These are phyloP conservation scores for Epizoanthus stellaris DNA, from an alignment of 92 coral and sea anemone species.

Conservation along the genomic window DNA sequence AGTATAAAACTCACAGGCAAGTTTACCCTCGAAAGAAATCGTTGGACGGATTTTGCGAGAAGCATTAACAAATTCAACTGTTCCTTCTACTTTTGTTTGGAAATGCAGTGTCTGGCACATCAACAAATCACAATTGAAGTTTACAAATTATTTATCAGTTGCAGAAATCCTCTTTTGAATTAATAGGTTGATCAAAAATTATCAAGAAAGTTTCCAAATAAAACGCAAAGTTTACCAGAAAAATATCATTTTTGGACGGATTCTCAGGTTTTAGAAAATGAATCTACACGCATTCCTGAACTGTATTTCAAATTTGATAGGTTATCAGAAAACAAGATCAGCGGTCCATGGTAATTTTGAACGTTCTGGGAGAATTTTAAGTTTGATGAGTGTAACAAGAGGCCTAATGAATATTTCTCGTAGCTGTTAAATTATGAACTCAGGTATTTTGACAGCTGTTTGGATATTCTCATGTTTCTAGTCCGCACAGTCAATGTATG, in stretches of 20 bases:
- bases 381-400: slow-evolving; percentile 66
- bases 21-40: no score
- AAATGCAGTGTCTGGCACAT: not conserved
- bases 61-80: no score
- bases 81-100: not conserved
- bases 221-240: not conserved
- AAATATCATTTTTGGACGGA: no score
- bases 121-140: not conserved
- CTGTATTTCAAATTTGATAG: not conserved
- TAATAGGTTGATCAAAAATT: slow-evolving; percentile 12
- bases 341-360: not conserved
- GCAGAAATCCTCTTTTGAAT: slow-evolving; percentile 34
- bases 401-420: slow-evolving; percentile 63
- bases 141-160: slow-evolving; percentile 45
- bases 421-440: slow-evolving; percentile 55
- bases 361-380: slow-evolving; percentile 20
- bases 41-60: no score
- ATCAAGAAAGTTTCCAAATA: not conserved
- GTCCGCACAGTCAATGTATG: not conserved
- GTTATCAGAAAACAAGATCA: not conserved
- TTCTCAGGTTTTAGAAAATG: no score
- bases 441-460: slow-evolving; percentile 32
- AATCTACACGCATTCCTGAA: not conserved
- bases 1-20: no score
- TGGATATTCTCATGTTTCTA: not conserved